A percentile compares a stretch with the other conserved stretches of the same genome.
Evolutionary conservation across 2,888 invertebrate genomes (phyloP).

Genomic region (Parnassius orleans): DNA sequence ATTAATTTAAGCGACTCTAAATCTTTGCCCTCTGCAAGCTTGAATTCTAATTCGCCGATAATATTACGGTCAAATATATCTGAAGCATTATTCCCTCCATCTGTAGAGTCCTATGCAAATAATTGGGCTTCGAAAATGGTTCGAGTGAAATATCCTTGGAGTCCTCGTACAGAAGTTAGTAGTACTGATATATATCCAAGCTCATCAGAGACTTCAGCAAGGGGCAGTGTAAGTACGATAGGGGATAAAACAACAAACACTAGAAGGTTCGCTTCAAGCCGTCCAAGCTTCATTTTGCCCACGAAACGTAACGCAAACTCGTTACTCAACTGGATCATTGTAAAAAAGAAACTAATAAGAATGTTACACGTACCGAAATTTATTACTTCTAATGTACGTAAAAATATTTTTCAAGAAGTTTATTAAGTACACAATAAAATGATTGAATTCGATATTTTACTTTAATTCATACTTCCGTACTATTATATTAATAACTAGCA

Average conservation of each 20-base stretch:
- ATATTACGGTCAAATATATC: not conserved
- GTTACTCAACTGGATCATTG: slow-evolving; percentile 6
- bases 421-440: slow-evolving; percentile 23
- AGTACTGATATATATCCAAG: slow-evolving; percentile 48
- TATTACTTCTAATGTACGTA: slow-evolving; percentile 18
- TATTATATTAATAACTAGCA: too few relatives aligned
- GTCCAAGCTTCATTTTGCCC: slow-evolving; percentile 1
- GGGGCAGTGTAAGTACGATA: slow-evolving; percentile 37
- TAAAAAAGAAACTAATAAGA: slow-evolving; percentile 15
- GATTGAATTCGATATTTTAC: slow-evolving; percentile 7
- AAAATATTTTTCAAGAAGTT: slow-evolving; percentile 22
- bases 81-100: slow-evolving; percentile 6
- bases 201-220: slow-evolving; percentile 34
- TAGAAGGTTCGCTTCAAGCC: not conserved
- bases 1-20: slow-evolving; percentile 10
- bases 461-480: too few relatives aligned
- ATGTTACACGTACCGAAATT: slow-evolving; percentile 21
- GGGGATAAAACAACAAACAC: not conserved
- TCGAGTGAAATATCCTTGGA: slow-evolving; percentile 46
- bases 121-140: slow-evolving; percentile 6
- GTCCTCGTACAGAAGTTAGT: slow-evolving; percentile 38
- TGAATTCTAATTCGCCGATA: not conserved
- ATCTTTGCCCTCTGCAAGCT: not conserved
- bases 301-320: slow-evolving; percentile 7
- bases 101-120: not conserved